Conservation (phyloP, 2,113 vertebrate genomes). For the Agapornis roseicollis region DNA sequence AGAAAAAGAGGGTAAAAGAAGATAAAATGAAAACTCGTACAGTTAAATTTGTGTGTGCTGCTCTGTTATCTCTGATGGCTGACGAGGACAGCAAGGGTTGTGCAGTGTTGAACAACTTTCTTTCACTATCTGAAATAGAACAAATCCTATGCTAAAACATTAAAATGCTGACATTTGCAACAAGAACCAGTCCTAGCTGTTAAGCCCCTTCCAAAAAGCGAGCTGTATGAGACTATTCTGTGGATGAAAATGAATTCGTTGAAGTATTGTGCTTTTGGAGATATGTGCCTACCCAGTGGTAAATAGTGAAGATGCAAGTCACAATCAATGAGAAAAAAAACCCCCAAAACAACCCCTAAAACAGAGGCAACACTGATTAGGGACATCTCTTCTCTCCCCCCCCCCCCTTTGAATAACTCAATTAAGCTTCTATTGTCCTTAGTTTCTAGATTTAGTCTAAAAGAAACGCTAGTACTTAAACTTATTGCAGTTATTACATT, state of each 20-base stretch:
- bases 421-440: not conserved
- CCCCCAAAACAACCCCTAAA: not conserved
- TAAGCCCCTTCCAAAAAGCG: not conserved
- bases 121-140: not conserved
- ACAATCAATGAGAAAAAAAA: not conserved
- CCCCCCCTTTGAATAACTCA: not conserved
- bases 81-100: not conserved
- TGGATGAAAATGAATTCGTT: not conserved
- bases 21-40: not conserved
- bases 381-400: not conserved
- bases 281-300: accelerated
- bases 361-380: not conserved
- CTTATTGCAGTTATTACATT: constrained; percentile 10
- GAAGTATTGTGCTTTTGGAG: constrained; percentile 19
- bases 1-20: not conserved
- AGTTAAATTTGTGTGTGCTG: constrained; percentile 2
- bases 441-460: not conserved
- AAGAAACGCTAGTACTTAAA: not conserved
- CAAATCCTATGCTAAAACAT: not conserved
- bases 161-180: not conserved
- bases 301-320: not conserved
- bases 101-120: not conserved
- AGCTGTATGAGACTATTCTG: not conserved
- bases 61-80: not conserved
- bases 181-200: not conserved